These are phyloP conservation scores for Platysternon megacephalum DNA, from an alignment of 2,113 vertebrate species.

Conservation along the genomic window DNA sequence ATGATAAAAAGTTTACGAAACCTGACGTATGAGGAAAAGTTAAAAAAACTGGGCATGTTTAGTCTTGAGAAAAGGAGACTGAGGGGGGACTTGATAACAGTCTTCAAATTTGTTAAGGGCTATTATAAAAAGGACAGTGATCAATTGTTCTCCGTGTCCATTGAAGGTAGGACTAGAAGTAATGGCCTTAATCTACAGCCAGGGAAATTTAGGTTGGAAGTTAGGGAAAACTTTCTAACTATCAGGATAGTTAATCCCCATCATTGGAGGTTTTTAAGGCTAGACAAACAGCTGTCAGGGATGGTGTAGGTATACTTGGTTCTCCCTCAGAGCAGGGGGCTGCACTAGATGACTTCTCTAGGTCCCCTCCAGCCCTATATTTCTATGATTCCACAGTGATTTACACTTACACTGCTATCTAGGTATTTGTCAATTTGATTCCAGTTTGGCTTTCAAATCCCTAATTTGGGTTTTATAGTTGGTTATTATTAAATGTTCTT, in stretches of 20 bases:
- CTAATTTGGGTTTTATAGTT: conserved; percentile 46
- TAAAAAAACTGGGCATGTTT: too few species aligned
- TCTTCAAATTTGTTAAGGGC: background rate
- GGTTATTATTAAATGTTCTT: conserved; percentile 23
- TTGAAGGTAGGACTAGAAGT: background rate
- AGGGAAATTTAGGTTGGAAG: background rate
- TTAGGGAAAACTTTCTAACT: background rate
- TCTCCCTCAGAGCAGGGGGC: too few species aligned
- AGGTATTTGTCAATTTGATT: conserved; percentile 45
- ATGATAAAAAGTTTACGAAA: too few species aligned
- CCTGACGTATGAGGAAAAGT: too few species aligned
- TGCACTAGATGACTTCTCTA: background rate
- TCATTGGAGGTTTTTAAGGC: background rate
- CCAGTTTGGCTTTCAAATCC: conserved; percentile 23
- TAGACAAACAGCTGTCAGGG: background rate
- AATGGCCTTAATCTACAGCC: background rate
- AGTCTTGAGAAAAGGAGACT: too few species aligned
- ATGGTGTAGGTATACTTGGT: background rate
- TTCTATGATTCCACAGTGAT: background rate
- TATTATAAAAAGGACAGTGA: background rate
- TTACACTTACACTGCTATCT: conserved; percentile 11
- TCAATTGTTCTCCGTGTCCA: background rate
- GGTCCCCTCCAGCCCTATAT: background rate
- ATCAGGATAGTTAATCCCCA: background rate
- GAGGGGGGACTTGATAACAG: too few species aligned